A percentile compares a stretch with the other conserved stretches of the same genome.
Conservation (phyloP, 2,888 invertebrate species). For the Mylabris sibirica region DNA sequence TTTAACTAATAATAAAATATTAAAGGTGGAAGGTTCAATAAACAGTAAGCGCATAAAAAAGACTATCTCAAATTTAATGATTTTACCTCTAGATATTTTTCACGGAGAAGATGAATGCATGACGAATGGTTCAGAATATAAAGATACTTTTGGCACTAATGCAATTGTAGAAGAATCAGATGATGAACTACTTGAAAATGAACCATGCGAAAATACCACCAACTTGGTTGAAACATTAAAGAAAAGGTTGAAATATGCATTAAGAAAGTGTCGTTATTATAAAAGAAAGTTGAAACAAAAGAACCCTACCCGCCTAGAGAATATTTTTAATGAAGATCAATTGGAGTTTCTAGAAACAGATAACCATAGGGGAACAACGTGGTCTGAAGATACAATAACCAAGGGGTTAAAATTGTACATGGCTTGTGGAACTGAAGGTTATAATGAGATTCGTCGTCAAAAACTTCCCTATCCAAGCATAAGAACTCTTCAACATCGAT, state of each 20-base stretch:
- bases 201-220: not conserved
- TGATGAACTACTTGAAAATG: slow-evolving; percentile 10
- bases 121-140: not conserved
- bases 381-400: slow-evolving; percentile 21
- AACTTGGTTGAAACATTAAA: slow-evolving; percentile 12
- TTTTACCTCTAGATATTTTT: not conserved
- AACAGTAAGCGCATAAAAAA: no score
- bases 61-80: not conserved
- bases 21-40: no score
- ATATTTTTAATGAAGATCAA: no score
- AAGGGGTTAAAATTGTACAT: slow-evolving; percentile 22
- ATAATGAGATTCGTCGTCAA: slow-evolving; percentile 31
- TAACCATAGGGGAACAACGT: slow-evolving; percentile 14
- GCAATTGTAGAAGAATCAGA: slow-evolving; percentile 4
- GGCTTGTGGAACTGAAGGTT: slow-evolving; percentile 27
- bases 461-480: no score
- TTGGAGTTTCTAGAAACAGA: slow-evolving; percentile 18
- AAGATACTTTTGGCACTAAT: slow-evolving; percentile 1
- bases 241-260: slow-evolving; percentile 1
- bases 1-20: no score
- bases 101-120: not conserved
- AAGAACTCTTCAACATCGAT: slow-evolving; percentile 24
- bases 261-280: slow-evolving; percentile 7
- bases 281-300: no score
- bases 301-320: no score